Evolutionary conservation across 2,888 invertebrate species (phyloP).

Genomic region (Theretra japonica): DNA sequence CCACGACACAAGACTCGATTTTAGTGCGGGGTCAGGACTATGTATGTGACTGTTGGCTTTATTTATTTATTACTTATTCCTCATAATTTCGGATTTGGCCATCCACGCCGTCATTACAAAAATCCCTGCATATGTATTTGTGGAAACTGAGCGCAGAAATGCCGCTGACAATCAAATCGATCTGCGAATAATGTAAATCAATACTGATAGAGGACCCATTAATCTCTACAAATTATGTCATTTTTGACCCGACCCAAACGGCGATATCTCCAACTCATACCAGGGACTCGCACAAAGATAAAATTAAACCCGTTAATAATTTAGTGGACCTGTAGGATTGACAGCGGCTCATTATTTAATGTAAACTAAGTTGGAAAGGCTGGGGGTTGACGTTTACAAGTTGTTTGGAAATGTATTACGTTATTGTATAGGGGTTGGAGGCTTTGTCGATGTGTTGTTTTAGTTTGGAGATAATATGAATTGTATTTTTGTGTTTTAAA

Average conservation of each 20-base stretch:
- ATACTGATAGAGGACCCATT: no score
- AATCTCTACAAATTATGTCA: neutral
- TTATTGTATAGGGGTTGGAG: slow-evolving; percentile 29
- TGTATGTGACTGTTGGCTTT: no score
- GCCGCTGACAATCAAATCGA: no score
- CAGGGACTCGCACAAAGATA: neutral
- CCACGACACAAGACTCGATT: no score
- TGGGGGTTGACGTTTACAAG: slow-evolving; percentile 30
- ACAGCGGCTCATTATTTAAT: slow-evolving; percentile 27
- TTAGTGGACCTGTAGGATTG: slow-evolving; percentile 17
- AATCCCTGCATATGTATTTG: no score
- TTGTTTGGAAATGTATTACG: slow-evolving; percentile 36
- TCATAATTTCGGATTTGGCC: no score
- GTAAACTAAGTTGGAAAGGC: slow-evolving; percentile 24
- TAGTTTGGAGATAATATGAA: neutral
- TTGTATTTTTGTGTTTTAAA: neutral
- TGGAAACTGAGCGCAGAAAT: no score
- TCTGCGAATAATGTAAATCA: no score
- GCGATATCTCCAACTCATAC: neutral
- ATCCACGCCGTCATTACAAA: no score
- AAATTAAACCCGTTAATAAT: slow-evolving; percentile 14
- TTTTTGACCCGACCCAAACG: neutral
- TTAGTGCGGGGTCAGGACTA: no score
- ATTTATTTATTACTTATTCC: no score
- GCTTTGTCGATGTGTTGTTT: neutral